Base-by-base conservation (phyloP, 1,140 invertebrate species). In the Saccostrea glomerata region DNA sequence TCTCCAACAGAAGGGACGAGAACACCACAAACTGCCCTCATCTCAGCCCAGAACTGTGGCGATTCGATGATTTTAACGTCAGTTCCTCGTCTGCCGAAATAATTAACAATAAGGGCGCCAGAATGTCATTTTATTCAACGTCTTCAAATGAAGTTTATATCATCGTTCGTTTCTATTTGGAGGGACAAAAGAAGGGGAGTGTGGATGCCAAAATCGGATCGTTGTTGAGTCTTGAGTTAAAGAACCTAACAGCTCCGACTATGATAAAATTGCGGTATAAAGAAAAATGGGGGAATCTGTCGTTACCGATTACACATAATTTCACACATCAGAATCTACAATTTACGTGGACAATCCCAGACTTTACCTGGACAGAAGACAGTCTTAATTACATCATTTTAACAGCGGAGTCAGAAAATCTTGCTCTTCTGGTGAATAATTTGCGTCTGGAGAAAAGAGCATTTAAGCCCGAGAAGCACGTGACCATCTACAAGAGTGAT, bases 181-280 rank as follows among this genome's bases (percentile, higher is more conserved):
- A 84, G 25, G 91, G 91, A 63, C 82, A 88, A 36, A 87, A 83
- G 3, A 66, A 88, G 7, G 91, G 91, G 36, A 85, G 84, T 54
- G 89, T 91, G 47, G 89, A 91, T 83, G 85, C 89, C 0, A 86
- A 89, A 36, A 91, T 91, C 55, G 91, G 91, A 40, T 90, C 89
- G 15, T 85, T 73, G 23, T 56, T 91, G 6, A 86, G 54, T 17
- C 20, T 90, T 4, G 83, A 30, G 23, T 86, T 91, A 13, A 83
- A 54, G 9, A 70, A 70, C 9, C 25, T 88, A 1, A 36, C 15
- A 30, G 36, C 47, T 11, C 2, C 54, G 0, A 66, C 90, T 3
- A 36, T 7, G 1, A 82, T 90, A 4, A 40, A 70, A 20, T 60
- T 86, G 73, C 58, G 70, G 15, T 89, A 87, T 63, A 89, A 82